A percentile compares a stretch with the other conserved stretches of the same genome.
Evolutionary conservation across 2,888 invertebrate species (phyloP).

Genomic region (Helobdella robusta): DNA sequence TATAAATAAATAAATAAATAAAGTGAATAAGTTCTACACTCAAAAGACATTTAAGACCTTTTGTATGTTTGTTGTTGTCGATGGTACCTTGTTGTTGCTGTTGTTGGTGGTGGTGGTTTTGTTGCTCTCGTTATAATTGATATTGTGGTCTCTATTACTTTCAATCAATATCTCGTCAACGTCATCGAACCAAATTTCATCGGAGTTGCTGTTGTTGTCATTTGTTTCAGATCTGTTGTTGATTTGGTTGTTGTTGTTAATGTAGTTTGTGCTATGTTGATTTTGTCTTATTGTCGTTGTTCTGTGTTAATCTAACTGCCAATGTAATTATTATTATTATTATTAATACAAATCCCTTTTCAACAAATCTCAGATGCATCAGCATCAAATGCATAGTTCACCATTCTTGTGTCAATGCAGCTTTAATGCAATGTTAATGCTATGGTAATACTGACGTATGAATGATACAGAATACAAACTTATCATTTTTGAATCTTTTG

Average conservation of each 20-base stretch:
- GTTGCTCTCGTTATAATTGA: background rate
- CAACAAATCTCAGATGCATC: too few relatives aligned
- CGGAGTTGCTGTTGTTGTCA: background rate
- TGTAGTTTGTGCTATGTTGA: background rate
- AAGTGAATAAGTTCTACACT: too few relatives aligned
- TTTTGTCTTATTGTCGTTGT: background rate
- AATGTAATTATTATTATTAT: background rate
- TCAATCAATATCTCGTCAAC: slow-evolving; percentile 10
- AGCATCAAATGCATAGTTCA: too few relatives aligned
- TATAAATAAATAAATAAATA: too few relatives aligned
- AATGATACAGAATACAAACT: too few relatives aligned
- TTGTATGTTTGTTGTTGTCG: background rate
- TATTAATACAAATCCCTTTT: too few relatives aligned
- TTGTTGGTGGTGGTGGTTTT: background rate
- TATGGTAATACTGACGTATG: too few relatives aligned
- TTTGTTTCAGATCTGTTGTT: background rate
- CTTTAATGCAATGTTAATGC: too few relatives aligned
- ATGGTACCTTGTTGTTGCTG: background rate
- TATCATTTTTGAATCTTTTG: too few relatives aligned
- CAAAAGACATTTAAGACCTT: slow-evolving; percentile 55
- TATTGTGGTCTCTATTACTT: slow-evolving; percentile 11
- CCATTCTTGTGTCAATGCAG: too few relatives aligned
- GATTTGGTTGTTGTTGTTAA: background rate
- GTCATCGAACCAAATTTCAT: slow-evolving; percentile 17
- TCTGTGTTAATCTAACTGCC: background rate